Evolutionary conservation across 2,113 vertebrate genomes (phyloP).

Genomic region (Turnix velox): DNA sequence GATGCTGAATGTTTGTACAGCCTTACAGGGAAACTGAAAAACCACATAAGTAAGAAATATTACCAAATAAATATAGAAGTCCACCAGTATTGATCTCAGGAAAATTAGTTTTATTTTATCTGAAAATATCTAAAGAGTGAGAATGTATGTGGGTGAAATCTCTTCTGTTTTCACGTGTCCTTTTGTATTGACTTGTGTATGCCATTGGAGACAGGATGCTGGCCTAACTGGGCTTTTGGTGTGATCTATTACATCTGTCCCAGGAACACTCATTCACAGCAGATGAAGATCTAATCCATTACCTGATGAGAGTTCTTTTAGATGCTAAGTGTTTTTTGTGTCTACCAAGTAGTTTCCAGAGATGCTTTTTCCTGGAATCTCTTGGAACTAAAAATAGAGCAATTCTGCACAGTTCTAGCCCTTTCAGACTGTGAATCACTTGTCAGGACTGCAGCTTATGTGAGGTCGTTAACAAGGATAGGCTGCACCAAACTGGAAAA

Average conservation of each 20-base stretch:
- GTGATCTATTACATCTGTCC: neutral
- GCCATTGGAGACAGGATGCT: neutral
- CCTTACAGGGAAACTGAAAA: neutral
- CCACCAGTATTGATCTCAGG: neutral
- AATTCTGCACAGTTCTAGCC: neutral
- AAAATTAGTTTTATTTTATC: neutral
- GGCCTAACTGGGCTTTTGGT: neutral
- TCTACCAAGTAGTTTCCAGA: neutral
- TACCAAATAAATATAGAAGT: neutral
- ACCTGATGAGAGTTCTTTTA: neutral
- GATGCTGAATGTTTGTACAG: neutral
- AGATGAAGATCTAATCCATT: neutral
- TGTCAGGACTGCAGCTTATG: slow-evolving; percentile 4
- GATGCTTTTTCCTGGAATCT: neutral
- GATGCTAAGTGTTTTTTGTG: neutral
- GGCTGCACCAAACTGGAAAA: neutral
- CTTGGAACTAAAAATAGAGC: neutral
- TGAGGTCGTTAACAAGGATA: neutral
- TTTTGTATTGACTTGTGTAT: neutral
- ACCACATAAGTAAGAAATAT: neutral
- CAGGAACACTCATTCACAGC: neutral
- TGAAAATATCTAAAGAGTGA: neutral
- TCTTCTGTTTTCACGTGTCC: neutral
- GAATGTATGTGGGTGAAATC: neutral
- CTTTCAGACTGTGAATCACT: slow-evolving; percentile 29